Evolutionary conservation across 2,797 vertebrate species (phyloP).

Genomic region (Euthynnus affinis): DNA sequence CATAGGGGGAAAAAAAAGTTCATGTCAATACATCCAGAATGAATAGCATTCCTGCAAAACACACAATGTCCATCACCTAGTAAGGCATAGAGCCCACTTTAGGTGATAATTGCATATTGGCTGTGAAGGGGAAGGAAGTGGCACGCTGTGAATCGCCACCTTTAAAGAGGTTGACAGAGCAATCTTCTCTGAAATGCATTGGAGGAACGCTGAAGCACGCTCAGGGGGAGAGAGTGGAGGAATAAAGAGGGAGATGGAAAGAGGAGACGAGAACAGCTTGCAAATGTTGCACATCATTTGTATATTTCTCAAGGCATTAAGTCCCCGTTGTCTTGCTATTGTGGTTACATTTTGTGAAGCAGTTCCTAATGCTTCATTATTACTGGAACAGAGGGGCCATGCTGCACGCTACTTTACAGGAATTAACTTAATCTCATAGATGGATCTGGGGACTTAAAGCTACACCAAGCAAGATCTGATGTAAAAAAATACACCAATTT

Average conservation of each 20-base stretch:
- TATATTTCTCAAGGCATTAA: conserved; percentile 38
- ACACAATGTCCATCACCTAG: conserved; percentile 64
- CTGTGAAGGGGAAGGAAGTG: conserved; percentile 65
- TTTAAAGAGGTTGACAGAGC: conserved; percentile 72
- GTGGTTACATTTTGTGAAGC: conserved; percentile 28
- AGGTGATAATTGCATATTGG: conserved; percentile 74
- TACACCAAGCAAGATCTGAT: not conserved
- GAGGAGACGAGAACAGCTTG: conserved; percentile 28
- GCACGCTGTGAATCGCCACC: conserved; percentile 64
- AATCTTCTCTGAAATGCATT: conserved; percentile 68
- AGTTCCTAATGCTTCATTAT: conserved; percentile 10
- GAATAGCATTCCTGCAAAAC: conserved; percentile 58
- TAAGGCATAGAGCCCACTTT: conserved; percentile 51
- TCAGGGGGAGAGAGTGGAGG: conserved; percentile 20
- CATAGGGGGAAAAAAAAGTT: conserved; percentile 22
- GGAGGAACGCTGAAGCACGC: conserved; percentile 35
- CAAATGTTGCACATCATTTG: conserved; percentile 45
- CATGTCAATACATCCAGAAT: conserved; percentile 51
- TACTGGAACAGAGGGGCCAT: not conserved
- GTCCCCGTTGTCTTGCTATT: conserved; percentile 35
- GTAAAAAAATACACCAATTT: conserved; percentile 14
- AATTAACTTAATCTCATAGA: conserved; percentile 18
- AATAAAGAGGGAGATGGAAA: not conserved
- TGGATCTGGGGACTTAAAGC: conserved; percentile 18
- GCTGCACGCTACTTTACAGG: not conserved